phyloP scores from a whole-genome alignment of 2,113 vertebrate species.

The Brienomyrus longianalis region DNA sequence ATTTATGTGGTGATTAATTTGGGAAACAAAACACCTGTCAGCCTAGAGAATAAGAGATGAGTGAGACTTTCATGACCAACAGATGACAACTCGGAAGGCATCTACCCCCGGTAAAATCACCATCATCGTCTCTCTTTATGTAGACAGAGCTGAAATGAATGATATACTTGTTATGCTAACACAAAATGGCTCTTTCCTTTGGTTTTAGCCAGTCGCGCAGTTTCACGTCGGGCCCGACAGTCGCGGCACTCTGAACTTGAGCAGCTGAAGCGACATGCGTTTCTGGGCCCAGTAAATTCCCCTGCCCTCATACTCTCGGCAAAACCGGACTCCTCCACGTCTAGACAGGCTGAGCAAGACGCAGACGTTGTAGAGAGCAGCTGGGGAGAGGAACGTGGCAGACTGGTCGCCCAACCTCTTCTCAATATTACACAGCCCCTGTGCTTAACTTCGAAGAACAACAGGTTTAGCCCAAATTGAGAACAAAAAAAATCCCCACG shows the following conservation, averaged over 20 bases:
- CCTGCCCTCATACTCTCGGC: background rate
- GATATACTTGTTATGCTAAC: background rate
- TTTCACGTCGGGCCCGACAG: background rate
- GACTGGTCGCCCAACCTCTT: background rate
- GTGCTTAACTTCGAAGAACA: constrained; percentile 10
- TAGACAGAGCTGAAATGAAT: background rate
- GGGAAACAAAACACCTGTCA: background rate
- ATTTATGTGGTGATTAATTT: background rate
- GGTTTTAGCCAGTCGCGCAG: background rate
- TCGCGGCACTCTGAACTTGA: background rate
- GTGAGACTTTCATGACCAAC: background rate
- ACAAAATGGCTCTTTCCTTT: background rate
- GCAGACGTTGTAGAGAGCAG: background rate
- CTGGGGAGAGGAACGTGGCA: background rate
- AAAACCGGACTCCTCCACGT: constrained; percentile 19
- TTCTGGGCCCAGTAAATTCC: constrained; percentile 8
- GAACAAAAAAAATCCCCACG: background rate
- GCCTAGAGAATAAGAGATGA: background rate
- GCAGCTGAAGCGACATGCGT: background rate
- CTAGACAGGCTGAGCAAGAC: constrained; percentile 21
- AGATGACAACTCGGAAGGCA: background rate
- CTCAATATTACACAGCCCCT: background rate
- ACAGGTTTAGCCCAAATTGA: background rate
- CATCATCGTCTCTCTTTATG: background rate
- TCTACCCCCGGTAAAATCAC: background rate